phyloP scores from a whole-genome alignment of 2,888 invertebrate species.

The Cantharis flavilabris region DNA sequence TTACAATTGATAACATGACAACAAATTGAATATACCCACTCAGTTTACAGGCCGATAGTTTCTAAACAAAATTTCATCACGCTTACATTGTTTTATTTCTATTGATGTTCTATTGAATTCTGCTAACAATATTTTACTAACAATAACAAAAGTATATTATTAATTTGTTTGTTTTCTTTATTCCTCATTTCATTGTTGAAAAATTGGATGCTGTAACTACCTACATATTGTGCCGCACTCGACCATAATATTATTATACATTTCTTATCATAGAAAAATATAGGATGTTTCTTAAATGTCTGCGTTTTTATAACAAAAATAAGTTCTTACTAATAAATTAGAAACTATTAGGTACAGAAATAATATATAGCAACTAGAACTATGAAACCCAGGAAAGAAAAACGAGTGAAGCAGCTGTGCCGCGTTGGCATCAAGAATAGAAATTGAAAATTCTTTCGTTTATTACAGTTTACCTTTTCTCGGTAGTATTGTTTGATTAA shows the following conservation, averaged over 20 bases:
- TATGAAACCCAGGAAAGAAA: no score
- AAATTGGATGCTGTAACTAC: not conserved
- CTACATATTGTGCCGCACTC: not conserved
- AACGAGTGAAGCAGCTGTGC: no score
- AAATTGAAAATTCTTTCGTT: no score
- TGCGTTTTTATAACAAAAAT: no score
- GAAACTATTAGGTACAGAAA: no score
- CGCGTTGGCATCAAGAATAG: no score
- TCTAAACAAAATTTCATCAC: not conserved
- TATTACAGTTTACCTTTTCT: no score
- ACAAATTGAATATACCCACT: not conserved
- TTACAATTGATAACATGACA: not conserved
- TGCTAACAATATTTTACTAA: not conserved
- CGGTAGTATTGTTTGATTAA: no score
- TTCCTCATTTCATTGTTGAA: not conserved
- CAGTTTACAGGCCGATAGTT: not conserved
- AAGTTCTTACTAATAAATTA: no score
- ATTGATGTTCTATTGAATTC: not conserved
- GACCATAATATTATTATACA: not conserved
- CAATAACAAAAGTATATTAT: not conserved
- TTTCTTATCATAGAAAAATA: not conserved
- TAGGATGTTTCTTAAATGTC: not conserved
- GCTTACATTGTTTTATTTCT: slow-evolving; percentile 1
- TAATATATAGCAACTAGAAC: no score
- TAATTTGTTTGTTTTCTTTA: not conserved